Evolutionary conservation across 2,888 invertebrate species (phyloP).

Genomic region (Harpalus rufipes): DNA sequence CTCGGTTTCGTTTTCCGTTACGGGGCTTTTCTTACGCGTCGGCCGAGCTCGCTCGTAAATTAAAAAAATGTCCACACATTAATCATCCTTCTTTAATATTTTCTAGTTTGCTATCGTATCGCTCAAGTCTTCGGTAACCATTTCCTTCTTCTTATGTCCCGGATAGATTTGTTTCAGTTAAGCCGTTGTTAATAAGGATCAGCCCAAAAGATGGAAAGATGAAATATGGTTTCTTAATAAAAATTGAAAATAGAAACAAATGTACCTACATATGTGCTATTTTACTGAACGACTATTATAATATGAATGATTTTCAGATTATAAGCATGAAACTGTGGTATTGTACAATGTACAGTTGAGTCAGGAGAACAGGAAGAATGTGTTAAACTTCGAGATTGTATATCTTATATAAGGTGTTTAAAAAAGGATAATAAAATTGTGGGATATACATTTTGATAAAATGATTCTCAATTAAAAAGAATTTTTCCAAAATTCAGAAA

Average conservation of each 20-base stretch:
- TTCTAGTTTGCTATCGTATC: slow-evolving; percentile 16
- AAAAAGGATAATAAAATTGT: too few species aligned
- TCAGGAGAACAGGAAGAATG: too few species aligned
- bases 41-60: slow-evolving; percentile 31
- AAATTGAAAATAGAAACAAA: neutral
- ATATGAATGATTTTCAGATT: neutral
- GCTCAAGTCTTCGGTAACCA: neutral
- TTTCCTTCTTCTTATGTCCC: slow-evolving; percentile 32
- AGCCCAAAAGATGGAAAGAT: neutral
- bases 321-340: too few species aligned
- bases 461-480: too few species aligned
- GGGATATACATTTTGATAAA: too few species aligned
- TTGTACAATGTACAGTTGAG: too few species aligned
- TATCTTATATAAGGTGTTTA: too few species aligned
- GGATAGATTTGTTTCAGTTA: slow-evolving; percentile 5
- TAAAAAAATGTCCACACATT: slow-evolving; percentile 54
- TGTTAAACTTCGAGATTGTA: too few species aligned
- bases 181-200: slow-evolving; percentile 23
- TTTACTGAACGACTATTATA: too few species aligned
- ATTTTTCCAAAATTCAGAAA: too few species aligned
- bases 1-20: neutral
- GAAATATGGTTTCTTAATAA: slow-evolving; percentile 2
- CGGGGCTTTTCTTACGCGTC: slow-evolving; percentile 12
- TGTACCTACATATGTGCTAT: too few species aligned
- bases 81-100: slow-evolving; percentile 55